Evolutionary conservation across 64 coral and sea anemone species (phyloP), one percentile per base, ranked within the genome.

Genomic region (Dendronephthya gigantea): DNA sequence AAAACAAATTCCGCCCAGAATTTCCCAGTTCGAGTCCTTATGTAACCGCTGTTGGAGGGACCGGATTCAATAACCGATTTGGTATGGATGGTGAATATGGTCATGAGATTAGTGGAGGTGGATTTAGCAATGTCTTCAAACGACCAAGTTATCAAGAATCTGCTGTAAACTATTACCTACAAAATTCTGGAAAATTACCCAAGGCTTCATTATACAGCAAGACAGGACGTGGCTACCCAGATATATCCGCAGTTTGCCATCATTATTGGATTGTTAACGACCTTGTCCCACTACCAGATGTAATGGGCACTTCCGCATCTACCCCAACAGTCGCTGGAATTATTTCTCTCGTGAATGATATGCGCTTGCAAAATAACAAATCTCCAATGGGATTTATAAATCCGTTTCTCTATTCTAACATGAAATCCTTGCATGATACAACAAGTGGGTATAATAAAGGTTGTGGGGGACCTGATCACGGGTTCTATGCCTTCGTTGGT

Each of bases 211-310:
- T 89, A 70, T 98, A 89, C 37, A 98, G 93, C 65, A 48, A 88
- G 32, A 83, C 41, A 50, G 95, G 95, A 22, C 84, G 95, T 49
- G 95, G 82, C 0, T 98, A 90, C 68, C 95, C 95, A 40, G 95
- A 98, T 23, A 91, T 98, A 23, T 83, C 95, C 39, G 89, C 95
- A 16, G 30, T 98, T 19, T 98, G 92, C 25, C 91, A 90, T 29
- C 87, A 98, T 66, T 98, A 93, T 82, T 98, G 95, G 95, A 76
- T 98, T 12, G 90, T 98, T 79, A 93, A 98, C 34, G 93, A 98
- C 49, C 27, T 49, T 55, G 4, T 93, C 1, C 95, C 92, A 33
- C 68, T 93, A 17, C 95, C 92, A 6, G 95, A 92, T 10, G 85
- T 98, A 1, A 36, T 85, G 45, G 95, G 95, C 34, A 98, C 95